These are phyloP conservation scores for Catharus minimus DNA, from an alignment of 2,113 vertebrate species.

Conservation along the genomic window DNA sequence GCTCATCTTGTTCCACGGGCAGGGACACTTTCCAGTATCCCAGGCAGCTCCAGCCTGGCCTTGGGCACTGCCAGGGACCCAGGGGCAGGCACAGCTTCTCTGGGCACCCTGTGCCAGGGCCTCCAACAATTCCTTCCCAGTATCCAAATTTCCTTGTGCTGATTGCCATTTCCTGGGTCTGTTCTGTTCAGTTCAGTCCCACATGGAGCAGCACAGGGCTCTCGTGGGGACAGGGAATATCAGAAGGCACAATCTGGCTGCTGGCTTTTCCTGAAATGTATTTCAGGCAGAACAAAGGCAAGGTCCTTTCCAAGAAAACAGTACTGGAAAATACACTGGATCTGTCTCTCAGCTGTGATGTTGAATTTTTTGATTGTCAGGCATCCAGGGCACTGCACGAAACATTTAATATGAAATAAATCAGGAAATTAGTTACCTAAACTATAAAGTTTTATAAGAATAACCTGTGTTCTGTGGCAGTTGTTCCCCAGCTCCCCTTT, in stretches of 20 bases:
- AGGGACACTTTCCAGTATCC: fast-evolving
- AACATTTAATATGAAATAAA: not conserved
- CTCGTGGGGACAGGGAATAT: not conserved
- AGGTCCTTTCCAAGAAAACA: not conserved
- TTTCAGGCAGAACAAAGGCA: not conserved
- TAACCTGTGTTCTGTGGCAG: not conserved
- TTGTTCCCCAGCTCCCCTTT: not conserved
- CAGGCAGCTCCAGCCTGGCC: not conserved
- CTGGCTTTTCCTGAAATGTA: not conserved
- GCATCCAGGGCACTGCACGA: not conserved
- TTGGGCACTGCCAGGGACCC: not conserved
- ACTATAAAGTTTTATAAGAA: not conserved
- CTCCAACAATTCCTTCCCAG: fast-evolving
- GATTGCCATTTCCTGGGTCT: not conserved
- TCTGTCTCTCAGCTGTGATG: not conserved
- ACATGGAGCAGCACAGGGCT: not conserved
- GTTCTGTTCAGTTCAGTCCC: not conserved
- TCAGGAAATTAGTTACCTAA: not conserved
- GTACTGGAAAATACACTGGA: not conserved
- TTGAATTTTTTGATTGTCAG: not conserved
- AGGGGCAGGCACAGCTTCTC: not conserved
- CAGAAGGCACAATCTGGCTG: not conserved
- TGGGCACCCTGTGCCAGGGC: not conserved
- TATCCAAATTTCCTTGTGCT: not conserved
- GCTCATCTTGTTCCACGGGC: fast-evolving